These are phyloP conservation scores for Globia sparganii DNA, from an alignment of 2,888 invertebrate species.

Conservation along the genomic window DNA sequence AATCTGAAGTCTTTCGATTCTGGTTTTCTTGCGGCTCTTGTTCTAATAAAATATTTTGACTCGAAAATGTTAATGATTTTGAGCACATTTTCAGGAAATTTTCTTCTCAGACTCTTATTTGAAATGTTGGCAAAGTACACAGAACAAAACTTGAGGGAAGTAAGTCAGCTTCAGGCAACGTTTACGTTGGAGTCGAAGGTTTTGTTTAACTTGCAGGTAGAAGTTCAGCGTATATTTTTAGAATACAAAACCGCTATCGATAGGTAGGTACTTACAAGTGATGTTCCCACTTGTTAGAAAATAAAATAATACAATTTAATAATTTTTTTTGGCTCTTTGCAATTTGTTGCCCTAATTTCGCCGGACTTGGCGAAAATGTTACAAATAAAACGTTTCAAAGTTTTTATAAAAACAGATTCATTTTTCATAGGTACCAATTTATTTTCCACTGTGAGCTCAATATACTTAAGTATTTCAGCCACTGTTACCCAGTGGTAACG, in stretches of 20 bases:
- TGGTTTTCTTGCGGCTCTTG: not conserved
- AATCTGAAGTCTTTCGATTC: not conserved
- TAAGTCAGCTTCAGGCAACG: constrained; percentile 16
- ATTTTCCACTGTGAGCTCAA: not conserved
- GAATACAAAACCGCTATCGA: constrained; percentile 23
- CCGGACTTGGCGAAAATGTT: not conserved
- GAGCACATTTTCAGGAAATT: constrained; percentile 8
- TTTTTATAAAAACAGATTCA: not conserved
- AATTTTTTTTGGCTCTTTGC: not conserved
- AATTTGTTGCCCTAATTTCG: too few species aligned
- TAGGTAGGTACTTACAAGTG: not conserved
- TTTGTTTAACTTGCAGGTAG: constrained; percentile 38
- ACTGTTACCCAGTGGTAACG: not conserved
- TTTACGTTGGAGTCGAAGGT: constrained; percentile 22
- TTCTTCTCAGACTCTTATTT: not conserved
- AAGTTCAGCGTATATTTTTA: constrained; percentile 29
- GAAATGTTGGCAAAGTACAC: constrained; percentile 27
- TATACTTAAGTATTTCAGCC: not conserved
- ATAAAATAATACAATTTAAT: not conserved
- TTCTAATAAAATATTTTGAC: not conserved
- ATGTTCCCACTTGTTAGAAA: not conserved
- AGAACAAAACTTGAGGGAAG: constrained; percentile 8
- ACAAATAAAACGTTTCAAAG: not conserved
- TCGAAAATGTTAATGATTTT: constrained; percentile 12
- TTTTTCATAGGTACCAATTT: not conserved